Base-by-base conservation (phyloP, 2,888 invertebrate species). In the Tridacna crocea region DNA sequence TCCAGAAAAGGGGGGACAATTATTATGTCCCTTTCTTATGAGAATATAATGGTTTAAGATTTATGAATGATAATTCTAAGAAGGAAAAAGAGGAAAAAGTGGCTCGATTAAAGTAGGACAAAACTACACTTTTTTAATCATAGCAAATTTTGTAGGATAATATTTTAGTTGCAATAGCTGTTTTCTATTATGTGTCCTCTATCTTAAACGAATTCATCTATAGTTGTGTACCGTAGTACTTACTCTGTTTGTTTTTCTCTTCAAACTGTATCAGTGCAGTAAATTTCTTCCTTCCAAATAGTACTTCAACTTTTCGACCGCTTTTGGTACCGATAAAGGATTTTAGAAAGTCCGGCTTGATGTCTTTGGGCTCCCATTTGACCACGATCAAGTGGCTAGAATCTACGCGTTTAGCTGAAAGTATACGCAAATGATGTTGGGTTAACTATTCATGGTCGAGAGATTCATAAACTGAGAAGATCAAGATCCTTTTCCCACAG, bases 381-480 rank as follows among this genome's bases (percentile, higher is more conserved):
- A 70, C 70, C 51, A 70, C 70, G 11, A 70, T 47, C 13, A 70
- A 26, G 47, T 70, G 70, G 51, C 70, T 70, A 0, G 3, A n/a
- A n/a, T 51, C 22, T 24, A 19, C 55, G 55, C 19, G 55, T 6
- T 55, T 55, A 55, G 3, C 55, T 55, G 55, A 15, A 55, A 55
- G 15, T 55, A 36, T 36, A 36, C 36, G 8, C 8, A 36, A 36
- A 36, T 36, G 36, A 36, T 36, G 36, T 2, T 8, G 36, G 8
- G 36, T 36, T 8, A 36, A 36, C 8, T 4, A 4, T 36, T 36
- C 36, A 36, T 19, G 8, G 17, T 13, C 24, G 10, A 24, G 24
- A 63, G 24, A 6, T 13, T 63, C 3, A 10, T 22, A 13, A 13
- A 63, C 36, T 17, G 24, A 1, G 27, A 27, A 36, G 66, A 17